These are phyloP conservation scores for Ichneumon xanthorius DNA, from an alignment of 2,888 invertebrate genomes.

Conservation along the genomic window DNA sequence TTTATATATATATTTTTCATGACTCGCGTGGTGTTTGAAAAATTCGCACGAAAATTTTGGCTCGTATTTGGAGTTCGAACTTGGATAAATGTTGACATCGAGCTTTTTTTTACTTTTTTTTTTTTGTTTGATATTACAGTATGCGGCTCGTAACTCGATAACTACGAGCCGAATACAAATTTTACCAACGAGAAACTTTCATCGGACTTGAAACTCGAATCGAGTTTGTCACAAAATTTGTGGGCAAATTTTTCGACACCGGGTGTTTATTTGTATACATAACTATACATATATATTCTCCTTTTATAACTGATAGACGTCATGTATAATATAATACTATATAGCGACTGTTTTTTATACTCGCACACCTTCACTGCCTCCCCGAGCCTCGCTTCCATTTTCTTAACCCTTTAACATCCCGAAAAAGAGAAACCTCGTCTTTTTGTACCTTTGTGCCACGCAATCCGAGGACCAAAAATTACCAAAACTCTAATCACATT, in stretches of 20 bases:
- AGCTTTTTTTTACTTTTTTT: not conserved
- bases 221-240: not conserved
- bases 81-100: not conserved
- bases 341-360: conserved; percentile 51
- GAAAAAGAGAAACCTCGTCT: conserved; percentile 58
- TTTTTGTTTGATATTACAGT: not conserved
- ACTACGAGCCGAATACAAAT: not conserved
- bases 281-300: conserved; percentile 73
- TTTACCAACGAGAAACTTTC: not conserved
- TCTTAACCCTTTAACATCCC: conserved; percentile 48
- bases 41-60: not conserved
- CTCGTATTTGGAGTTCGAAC: not conserved
- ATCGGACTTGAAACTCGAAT: not conserved
- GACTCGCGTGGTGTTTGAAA: conserved; percentile 3
- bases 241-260: conserved; percentile 5
- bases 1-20: conserved; percentile 74
- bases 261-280: conserved; percentile 54
- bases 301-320: conserved; percentile 55
- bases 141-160: not conserved
- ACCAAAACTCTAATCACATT: conserved; percentile 15
- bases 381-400: conserved; percentile 39
- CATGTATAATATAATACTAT: conserved; percentile 44
- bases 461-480: conserved; percentile 16
- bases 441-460: conserved; percentile 41
- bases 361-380: conserved; percentile 56